Evolutionary conservation across 2,888 invertebrate genomes (phyloP), one percentile per base, ranked within the genome.

Genomic region (Monoplex corrugatus): DNA sequence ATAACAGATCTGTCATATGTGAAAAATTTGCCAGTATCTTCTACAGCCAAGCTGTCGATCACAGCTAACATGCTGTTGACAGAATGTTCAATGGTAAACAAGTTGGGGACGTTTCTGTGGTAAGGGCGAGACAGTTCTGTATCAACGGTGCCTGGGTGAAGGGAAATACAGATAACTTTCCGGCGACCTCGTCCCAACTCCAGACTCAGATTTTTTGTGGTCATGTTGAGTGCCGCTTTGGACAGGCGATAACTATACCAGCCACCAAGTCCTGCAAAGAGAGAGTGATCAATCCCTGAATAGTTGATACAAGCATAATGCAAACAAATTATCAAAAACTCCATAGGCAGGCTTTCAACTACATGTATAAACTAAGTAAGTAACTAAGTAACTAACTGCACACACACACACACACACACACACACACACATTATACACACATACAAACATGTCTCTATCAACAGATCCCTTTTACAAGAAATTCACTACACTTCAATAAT

Each of bases 181-280:
- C 92, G 92, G 50, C 90, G 89, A 3, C 94, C 94, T 28, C 94
- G 90, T 28, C 94, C 93, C 19, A 94, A 89, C 89, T 95, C 95
- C 50, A 94, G 92, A 87, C 94, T 94, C 82, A 94, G 91, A 87
- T 93, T 95, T 90, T 93, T 94, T 32, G 93, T 95, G 0, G 93
- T 92, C 94, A 95, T 95, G 89, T 95, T 95, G 23, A 94, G 92
- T 32, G 94, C 94, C 68, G 94, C 92, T 87, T 95, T 95, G 6
- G 94, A 94, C 91, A 95, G 90, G 78, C 94, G 89, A 89, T 95
- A 94, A 84, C 93, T 93, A 90, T 94, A 94, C 94, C 94, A 95
- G 44, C 95, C 95, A n/a, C 94, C 95, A 13, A 94, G 91, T 50
- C 90, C 94, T 94, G 92, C 28, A 90, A 88, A 57, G 13, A 78